Percentiles rank a stretch among this genome's conserved stretches.
These are phyloP conservation scores for Echiichthys vipera DNA, from an alignment of 2,797 vertebrate species.

Conservation along the genomic window DNA sequence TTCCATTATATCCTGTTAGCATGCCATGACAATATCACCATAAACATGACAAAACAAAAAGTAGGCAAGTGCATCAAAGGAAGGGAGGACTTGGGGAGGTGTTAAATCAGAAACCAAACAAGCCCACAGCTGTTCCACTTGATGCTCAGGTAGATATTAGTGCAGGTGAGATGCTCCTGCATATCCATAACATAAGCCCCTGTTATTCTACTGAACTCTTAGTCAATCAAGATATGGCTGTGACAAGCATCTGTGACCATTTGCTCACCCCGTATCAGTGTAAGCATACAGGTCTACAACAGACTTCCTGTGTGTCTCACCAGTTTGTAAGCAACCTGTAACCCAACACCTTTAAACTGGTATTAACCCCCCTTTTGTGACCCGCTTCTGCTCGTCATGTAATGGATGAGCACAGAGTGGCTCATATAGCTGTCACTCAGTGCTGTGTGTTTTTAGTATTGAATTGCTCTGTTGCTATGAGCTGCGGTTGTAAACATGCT, in stretches of 20 bases:
- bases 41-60: background rate
- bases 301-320: conserved; percentile 60
- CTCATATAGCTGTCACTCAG: conserved; percentile 65
- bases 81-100: background rate
- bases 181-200: conserved; percentile 27
- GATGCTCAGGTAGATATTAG: conserved; percentile 29
- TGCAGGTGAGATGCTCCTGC: conserved; percentile 33
- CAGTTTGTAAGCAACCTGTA: conserved; percentile 74
- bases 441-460: conserved; percentile 53
- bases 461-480: conserved; percentile 81
- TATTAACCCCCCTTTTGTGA: conserved; percentile 61
- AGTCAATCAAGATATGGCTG: conserved; percentile 27
- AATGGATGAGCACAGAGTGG: conserved; percentile 70
- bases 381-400: conserved; percentile 53
- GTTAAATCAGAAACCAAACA: background rate
- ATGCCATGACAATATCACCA: background rate
- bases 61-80: background rate
- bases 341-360: conserved; percentile 78
- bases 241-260: conserved; percentile 40
- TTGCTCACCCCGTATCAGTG: conserved; percentile 46
- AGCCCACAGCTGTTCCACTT: conserved; percentile 26
- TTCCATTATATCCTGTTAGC: background rate
- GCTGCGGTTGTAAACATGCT: conserved; percentile 70
- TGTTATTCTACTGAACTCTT: background rate
- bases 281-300: conserved; percentile 45